Base-by-base conservation (phyloP, 1,140 invertebrate species). In the Belonocnema kinseyi region DNA sequence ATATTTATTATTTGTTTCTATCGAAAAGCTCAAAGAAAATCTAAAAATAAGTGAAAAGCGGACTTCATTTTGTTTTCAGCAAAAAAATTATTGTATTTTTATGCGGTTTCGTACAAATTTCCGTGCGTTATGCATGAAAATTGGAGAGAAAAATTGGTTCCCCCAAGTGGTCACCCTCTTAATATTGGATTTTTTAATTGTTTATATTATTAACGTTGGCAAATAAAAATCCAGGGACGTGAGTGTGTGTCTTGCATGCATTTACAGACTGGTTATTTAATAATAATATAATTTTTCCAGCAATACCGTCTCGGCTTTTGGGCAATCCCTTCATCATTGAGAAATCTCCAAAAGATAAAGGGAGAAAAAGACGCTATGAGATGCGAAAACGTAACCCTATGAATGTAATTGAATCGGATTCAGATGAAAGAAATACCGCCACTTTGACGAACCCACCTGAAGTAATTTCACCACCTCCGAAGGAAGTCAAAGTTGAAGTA, bases 361-460 rank as follows among this genome's bases (percentile, higher is more conserved):
- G 61, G n/a, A 40, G 61, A 66, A 66, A 66, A 10, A 13, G 33
- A 66, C 61, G 61, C 16, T 66, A 66, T n/a, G 61, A 66, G 26
- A 13, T 40, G 21, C 61, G 61, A 66, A 33, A 66, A n/a, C 61
- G 61, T 40, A 66, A n/a, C 33, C 26, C 26, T 33, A 3, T 33
- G 40, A 16, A 46, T 11, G 4, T 8, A 33, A 8, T 2, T 17
- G 33, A 46, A 66, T 33, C 46, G 7, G 26, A 40, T 26, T 66
- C 61, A 40, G 14, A 26, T 66, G 40, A 66, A n/a, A 66, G 16
- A 16, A 66, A n/a, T n/a, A 66, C 33, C 10, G 14, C 61, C 16
- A n/a, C 40, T 46, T 46, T 33, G 7, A 66, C 33, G 40, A 33
- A 16, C 17, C 12, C 61, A 46, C 11, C 16, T 3, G 26, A 66